Evolutionary conservation across 2,113 vertebrate genomes (phyloP), one percentile per base, ranked within the genome.

Genomic region (Scatophagus argus): DNA sequence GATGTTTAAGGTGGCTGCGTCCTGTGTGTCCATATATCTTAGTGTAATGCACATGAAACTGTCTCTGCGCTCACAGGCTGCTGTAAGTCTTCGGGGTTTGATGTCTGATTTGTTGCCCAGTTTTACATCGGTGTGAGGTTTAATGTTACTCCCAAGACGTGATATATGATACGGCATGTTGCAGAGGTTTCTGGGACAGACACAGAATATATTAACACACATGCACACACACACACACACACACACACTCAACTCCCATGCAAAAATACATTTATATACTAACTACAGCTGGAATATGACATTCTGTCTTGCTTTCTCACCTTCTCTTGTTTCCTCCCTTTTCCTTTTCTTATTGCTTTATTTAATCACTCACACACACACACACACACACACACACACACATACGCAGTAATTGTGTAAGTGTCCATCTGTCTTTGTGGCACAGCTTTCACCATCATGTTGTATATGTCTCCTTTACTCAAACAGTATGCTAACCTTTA

Each of bases 101-200:
- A 88, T 87, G 81, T 90, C 81, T 84, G 89, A 91, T 89, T 85
- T 82, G 87, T 74, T 82, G 87, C 78, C 80, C 54, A n/a, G 74
- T 89, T 87, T 82, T 84, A 87, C 75, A 67, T 72, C 14, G 43
- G 69, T 84, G 80, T 88, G 65, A n/a, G 77, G 88, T 88, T 93
- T 89, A 90, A 83, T 79, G 84, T 90, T 87, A 80, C 89, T 72
- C 70, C 70, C 76, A 77, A 82, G 83, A 74, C 82, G 4, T 90
- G 89, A 92, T 87, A 84, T 89, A 91, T 21, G 80, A 90, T 49
- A 59, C 64, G 4, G 13, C 74, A 69, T 83, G 82, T 90, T 89
- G 83, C 87, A 77, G 74, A 69, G 65, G 23, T 72, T 82, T 82
- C 70, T 82, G 36, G 64, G 38, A 75, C 81, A 71, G 75, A 77